Base-by-base conservation (phyloP, 2,888 invertebrate species). In the Odontocolon sp. region DNA sequence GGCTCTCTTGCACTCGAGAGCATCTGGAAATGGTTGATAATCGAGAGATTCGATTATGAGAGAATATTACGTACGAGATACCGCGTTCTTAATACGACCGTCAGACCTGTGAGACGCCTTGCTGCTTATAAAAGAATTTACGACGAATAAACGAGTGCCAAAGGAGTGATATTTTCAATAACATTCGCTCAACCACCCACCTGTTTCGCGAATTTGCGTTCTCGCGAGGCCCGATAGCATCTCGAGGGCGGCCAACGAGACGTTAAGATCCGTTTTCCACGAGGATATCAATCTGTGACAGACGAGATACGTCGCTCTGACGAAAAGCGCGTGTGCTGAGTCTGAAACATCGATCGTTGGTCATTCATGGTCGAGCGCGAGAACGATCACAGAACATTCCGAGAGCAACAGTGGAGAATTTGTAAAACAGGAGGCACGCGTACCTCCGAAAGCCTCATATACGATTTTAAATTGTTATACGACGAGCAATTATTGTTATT, bases 191-290 rank as follows among this genome's bases (percentile, higher is more conserved):
- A 42, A 5, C n/a, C n/a, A 71, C n/a, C 86, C 91, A 97, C 97
- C 97, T 91, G 97, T 96, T 89, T 97, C 96, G 40, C 95, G 94
- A 70, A 97, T 96, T 83, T 96, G 95, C n/a, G 97, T 93, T 85
- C 97, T 94, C 16, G 98, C 98, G 61, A 99, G 92, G 5, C 98
- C 98, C 3, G 96, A 95, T 0, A 99, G 92, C 64, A 98, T 93
- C 90, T 99, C 99, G 78, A 99, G 91, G 0, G 98, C 98, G 0
- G 98, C 98, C 68, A 99, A 91, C 0, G 98, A 98, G 38, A 98
- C 96, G 88, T 97, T 98, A 75, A 98, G 92, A 91, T 99, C 98
- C 0, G 96, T 95, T 91, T 98, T 98, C 98, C 98, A 99, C 0
- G 97, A 96, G 0, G 98, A 97, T 87, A 98, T 98, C 73, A 99